phyloP scores from a whole-genome alignment of 2,888 invertebrate species.

The Ochropacha duplaris region DNA sequence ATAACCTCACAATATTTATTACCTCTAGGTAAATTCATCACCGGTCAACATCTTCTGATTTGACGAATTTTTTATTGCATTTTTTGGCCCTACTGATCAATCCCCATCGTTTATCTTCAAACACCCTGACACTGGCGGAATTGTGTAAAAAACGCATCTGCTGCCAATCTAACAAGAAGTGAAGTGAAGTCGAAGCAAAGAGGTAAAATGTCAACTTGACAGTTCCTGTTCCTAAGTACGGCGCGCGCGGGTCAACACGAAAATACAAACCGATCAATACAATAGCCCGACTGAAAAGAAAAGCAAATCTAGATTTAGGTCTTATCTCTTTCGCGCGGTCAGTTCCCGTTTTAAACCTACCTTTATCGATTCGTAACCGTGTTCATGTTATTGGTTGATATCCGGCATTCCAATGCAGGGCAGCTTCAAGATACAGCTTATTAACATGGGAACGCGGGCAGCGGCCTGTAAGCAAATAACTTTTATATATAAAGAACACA shows the following conservation, averaged over 20 bases:
- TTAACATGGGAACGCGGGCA: conserved; percentile 96
- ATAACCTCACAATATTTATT: too few relatives aligned
- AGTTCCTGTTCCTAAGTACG: conserved; percentile 1
- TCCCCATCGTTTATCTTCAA: too few relatives aligned
- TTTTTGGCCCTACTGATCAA: too few relatives aligned
- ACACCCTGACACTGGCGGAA: too few relatives aligned
- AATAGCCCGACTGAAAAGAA: conserved; percentile 67
- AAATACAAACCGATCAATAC: conserved; percentile 60
- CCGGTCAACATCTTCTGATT: too few relatives aligned
- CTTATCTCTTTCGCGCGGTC: conserved; percentile 74
- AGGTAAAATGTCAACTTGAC: too few relatives aligned
- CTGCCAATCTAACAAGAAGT: too few relatives aligned
- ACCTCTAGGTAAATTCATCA: too few relatives aligned
- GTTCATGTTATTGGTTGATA: conserved; percentile 49
- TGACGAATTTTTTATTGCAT: too few relatives aligned
- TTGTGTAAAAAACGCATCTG: too few relatives aligned
- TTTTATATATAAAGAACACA: conserved; percentile 2
- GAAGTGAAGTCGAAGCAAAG: too few relatives aligned
- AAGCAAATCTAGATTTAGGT: conserved; percentile 74
- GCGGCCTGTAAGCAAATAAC: conserved; percentile 91
- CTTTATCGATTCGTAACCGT: conserved; percentile 63
- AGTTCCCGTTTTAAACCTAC: conserved; percentile 42
- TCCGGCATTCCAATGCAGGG: conserved; percentile 83
- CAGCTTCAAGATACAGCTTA: conserved; percentile 87
- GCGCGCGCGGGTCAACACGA: conserved; percentile 40